A percentile compares a stretch with the other conserved stretches of the same genome.
Evolutionary conservation across 30 jellyfish, hydroid and myxozoan genomes (phyloP).

Genomic region (Nemopilema nomurai): DNA sequence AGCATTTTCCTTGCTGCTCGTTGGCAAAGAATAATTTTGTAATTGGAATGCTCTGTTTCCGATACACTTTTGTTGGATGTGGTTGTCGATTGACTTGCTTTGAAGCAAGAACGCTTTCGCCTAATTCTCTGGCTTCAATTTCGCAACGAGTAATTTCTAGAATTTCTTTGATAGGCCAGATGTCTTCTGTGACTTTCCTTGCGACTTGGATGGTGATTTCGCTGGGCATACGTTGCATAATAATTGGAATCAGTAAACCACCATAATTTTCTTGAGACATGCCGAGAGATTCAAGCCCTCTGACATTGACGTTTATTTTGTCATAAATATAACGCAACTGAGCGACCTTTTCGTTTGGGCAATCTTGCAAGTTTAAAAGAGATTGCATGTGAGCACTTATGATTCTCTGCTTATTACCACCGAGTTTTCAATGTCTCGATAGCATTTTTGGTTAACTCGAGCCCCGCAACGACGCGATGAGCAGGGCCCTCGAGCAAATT

Average conservation of each 20-base stretch:
- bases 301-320: conserved; percentile 37
- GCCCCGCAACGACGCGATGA: conserved; percentile 44
- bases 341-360: conserved; percentile 8
- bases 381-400: conserved; percentile 63
- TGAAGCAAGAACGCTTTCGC: conserved; percentile 17
- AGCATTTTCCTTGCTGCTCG: conserved; percentile 9
- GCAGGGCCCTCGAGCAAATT: conserved; percentile 65
- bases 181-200: conserved; percentile 33
- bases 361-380: conserved; percentile 37
- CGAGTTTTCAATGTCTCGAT: conserved; percentile 28
- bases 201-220: conserved; percentile 39
- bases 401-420: conserved; percentile 45
- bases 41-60: background rate
- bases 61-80: background rate
- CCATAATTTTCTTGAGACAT: conserved; percentile 25
- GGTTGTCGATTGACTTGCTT: background rate
- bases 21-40: conserved; percentile 24
- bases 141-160: conserved; percentile 5
- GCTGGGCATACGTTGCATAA: conserved; percentile 35
- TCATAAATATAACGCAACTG: conserved; percentile 44
- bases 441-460: conserved; percentile 29
- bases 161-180: conserved; percentile 49
- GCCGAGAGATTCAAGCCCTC: conserved; percentile 31
- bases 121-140: conserved; percentile 38
- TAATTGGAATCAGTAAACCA: conserved; percentile 21